These are phyloP conservation scores for Leucoraja ocellata DNA, from an alignment of 2,797 vertebrate species.

Conservation along the genomic window DNA sequence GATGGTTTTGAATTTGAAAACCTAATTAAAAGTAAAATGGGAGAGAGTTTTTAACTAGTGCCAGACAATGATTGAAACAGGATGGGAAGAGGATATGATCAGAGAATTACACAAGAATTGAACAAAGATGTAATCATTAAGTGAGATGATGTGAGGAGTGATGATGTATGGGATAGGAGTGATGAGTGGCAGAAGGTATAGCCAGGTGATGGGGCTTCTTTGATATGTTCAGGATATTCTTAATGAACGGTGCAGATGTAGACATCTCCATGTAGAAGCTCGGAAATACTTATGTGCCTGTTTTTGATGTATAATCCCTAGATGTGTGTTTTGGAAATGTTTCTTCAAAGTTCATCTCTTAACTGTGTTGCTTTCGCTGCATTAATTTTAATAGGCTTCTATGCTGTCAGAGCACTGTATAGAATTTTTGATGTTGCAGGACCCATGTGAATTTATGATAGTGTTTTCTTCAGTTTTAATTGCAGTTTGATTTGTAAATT, in stretches of 20 bases:
- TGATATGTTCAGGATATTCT: background rate
- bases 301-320: background rate
- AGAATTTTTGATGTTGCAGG: background rate
- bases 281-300: background rate
- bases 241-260: background rate
- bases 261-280: background rate
- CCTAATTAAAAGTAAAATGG: too few relatives aligned
- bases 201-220: too few relatives aligned
- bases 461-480: background rate
- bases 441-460: slow-evolving; percentile 9
- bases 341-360: background rate
- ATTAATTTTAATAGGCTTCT: background rate
- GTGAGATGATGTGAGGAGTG: too few relatives aligned
- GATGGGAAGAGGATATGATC: too few relatives aligned
- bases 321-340: background rate
- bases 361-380: background rate
- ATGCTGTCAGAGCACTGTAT: background rate
- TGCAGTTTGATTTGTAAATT: slow-evolving; percentile 24
- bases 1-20: too few relatives aligned
- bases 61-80: too few relatives aligned
- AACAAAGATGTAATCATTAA: too few relatives aligned
- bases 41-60: too few relatives aligned
- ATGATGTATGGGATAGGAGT: too few relatives aligned
- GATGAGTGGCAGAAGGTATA: too few relatives aligned
- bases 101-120: too few relatives aligned